Percentiles rank a stretch among this genome's conserved stretches.
Evolutionary conservation across 2,797 vertebrate genomes (phyloP).

Genomic region (Peromyscus nudipes): DNA sequence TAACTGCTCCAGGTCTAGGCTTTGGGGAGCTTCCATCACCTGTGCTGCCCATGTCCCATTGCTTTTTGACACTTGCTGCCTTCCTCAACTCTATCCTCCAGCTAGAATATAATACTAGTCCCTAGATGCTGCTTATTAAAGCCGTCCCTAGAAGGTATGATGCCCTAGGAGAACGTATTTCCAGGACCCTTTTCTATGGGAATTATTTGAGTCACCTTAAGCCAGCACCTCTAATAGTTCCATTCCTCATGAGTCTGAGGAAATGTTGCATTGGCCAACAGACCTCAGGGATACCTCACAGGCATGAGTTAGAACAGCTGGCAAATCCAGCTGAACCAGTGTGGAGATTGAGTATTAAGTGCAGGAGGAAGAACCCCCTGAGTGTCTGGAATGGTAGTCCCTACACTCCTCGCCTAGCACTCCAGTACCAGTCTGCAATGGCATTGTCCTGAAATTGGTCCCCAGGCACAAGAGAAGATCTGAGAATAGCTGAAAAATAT

Average conservation of each 20-base stretch:
- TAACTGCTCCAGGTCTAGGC: neutral
- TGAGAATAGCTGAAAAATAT: neutral
- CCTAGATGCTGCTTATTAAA: neutral
- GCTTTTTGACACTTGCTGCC: neutral
- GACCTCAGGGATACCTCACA: neutral
- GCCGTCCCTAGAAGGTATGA: neutral
- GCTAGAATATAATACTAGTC: neutral
- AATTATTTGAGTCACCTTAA: neutral
- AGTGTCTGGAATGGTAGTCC: rapidly evolving
- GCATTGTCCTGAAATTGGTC: neutral
- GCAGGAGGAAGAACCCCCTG: neutral
- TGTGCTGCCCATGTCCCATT: neutral
- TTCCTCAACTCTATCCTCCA: neutral
- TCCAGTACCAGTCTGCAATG: neutral
- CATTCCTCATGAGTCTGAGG: neutral
- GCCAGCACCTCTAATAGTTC: neutral
- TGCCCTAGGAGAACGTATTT: neutral
- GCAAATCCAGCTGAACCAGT: neutral
- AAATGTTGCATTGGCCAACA: neutral
- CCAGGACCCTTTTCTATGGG: too few relatives aligned
- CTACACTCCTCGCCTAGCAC: neutral
- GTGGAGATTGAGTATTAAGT: neutral
- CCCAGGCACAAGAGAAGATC: neutral
- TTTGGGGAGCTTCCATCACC: neutral
- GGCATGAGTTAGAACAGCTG: neutral